phyloP scores from a whole-genome alignment of 2,888 invertebrate species.

The Carcina quercana region DNA sequence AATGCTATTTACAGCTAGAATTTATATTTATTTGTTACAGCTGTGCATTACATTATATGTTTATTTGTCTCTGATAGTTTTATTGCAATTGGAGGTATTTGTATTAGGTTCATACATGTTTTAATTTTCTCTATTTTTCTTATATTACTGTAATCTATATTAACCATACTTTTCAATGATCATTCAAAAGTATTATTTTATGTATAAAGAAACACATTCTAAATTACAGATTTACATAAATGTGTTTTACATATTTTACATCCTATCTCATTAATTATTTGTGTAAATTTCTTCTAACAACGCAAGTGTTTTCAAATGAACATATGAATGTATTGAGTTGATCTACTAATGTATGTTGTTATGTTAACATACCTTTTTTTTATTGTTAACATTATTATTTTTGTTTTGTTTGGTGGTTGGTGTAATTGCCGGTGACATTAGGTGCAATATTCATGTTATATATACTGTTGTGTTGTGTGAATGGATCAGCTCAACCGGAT shows the following conservation, averaged over 20 bases:
- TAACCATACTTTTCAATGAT: too few species aligned
- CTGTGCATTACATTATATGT: too few species aligned
- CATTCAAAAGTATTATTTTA: too few species aligned
- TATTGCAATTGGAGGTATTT: too few species aligned
- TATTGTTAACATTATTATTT: conserved; percentile 57
- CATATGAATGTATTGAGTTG: conserved; percentile 1
- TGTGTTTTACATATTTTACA: conserved; percentile 2
- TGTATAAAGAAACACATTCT: too few species aligned
- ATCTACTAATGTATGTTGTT: conserved; percentile 28
- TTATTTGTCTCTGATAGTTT: too few species aligned
- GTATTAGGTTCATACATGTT: too few species aligned
- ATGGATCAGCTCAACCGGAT: conserved; percentile 70
- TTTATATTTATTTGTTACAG: too few species aligned
- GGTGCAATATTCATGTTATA: conserved; percentile 74
- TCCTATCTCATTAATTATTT: conserved; percentile 10
- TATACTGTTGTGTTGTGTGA: conserved; percentile 73
- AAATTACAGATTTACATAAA: too few species aligned
- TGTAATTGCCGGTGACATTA: conserved; percentile 63
- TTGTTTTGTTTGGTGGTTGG: conserved; percentile 68
- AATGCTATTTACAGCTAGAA: too few species aligned
- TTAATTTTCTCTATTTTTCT: too few species aligned
- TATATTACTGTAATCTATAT: too few species aligned
- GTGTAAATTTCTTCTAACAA: conserved; percentile 3
- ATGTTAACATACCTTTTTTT: conserved; percentile 19
- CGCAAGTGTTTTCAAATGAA: background rate